Evolutionary conservation across 1,140 invertebrate species (phyloP), one percentile per base, ranked within the genome.

Genomic region (Antheraea mylitta): DNA sequence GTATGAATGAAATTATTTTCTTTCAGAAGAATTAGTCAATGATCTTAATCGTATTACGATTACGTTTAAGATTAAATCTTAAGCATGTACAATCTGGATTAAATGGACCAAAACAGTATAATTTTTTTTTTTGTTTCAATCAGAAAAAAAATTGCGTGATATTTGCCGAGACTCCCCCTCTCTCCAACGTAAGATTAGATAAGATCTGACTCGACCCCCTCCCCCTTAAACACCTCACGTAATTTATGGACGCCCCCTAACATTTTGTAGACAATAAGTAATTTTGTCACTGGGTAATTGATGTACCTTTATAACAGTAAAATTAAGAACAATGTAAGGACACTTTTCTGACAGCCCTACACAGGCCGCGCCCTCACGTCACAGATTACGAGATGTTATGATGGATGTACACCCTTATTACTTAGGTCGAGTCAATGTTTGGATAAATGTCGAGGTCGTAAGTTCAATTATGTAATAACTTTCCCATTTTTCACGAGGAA

Each of bases 101-200:
- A n/a, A n/a, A n/a, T n/a, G n/a, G n/a, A n/a, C n/a, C n/a, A n/a
- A n/a, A n/a, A n/a, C n/a, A n/a, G n/a, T n/a, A n/a, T n/a, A n/a
- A n/a, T 60, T 60, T 60, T 59, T 58, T 61, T 63, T 63, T 67
- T 67, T 63, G 61, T 65, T 63, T 63, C 61, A 69, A 66, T 66
- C 37, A 58, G 64, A 45, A 65, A 65, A 65, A 65, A 65, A 65
- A 65, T 65, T 66, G 64, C 64, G 37, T 65, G 64, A 65, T 65
- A 65, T 65, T 65, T 65, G 64, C 64, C 64, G 64, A 65, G 37
- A 65, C 45, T 48, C 18, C 64, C 64, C 38, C 64, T 65, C 64
- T 65, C 64, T 65, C 64, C 64, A 65, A 65, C 64, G 64, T 65
- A 65, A 65, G 64, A 65, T 65, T 65, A 65, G 64, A 48, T 65